Base-by-base conservation (phyloP, 2,888 invertebrate species). In the Strigamia transsilvanica region DNA sequence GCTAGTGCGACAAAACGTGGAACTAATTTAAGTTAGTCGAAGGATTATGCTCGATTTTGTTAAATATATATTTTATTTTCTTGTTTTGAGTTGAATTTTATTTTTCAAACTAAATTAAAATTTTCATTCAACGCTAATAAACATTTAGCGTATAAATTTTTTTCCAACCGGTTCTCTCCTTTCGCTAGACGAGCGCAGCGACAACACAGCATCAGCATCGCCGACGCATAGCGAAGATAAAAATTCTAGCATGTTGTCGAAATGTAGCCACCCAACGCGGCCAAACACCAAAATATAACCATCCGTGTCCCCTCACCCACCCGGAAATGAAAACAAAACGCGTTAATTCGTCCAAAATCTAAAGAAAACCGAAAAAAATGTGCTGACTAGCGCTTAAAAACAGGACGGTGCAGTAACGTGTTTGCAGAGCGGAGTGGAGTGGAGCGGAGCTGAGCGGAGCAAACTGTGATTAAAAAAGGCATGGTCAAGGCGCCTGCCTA, bases 401-500 rank as follows among this genome's bases (percentile, higher is more conserved):
- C 18, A 61, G 61, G 61, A 61, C 18, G 61, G 23, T 21, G 23
- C 23, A 41, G 2, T 5, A 15, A 41, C 38, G 18, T 42, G 42
- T 34, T 34, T 34, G 34, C 7, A 5, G 4, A 7, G 34, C 34
- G 4, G 34, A 34, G 34, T 7, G n/a, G n/a, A n/a, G n/a, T n/a
- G n/a, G n/a, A n/a, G n/a, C n/a, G n/a, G n/a, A n/a, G n/a, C n/a
- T n/a, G n/a, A n/a, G n/a, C n/a, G n/a, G n/a, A 34, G 79, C 21
- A 21, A 9, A 21, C 32, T 80, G 56, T 34, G 23, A 46, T 18
- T 66, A 18, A n/a, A 34, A 34, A 41, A 82, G 82, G 82, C 61
- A 82, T 82, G 82, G 80, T 80, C 32, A 82, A 73, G 23, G 82
- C 80, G 12, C 80, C 82, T 80, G 80, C 80, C 66, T 82, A 82